Conservation (phyloP, 2,113 vertebrate genomes). For the Dicrurus megarhynchus region DNA sequence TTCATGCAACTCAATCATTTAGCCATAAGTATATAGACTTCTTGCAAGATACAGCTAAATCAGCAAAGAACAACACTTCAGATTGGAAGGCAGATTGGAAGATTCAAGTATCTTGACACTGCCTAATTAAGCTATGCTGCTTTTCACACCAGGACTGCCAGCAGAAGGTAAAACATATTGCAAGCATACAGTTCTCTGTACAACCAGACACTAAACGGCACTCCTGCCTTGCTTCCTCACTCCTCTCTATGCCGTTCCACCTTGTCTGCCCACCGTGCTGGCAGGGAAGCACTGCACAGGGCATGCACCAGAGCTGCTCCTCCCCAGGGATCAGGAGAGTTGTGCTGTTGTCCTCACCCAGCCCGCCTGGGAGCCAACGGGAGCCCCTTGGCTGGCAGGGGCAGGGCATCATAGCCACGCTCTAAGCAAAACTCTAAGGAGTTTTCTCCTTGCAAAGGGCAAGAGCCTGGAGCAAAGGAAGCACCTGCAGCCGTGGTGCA, state of each 20-base stretch:
- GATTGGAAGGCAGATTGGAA: conserved; percentile 61
- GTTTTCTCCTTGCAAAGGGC: neutral
- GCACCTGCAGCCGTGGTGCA: neutral
- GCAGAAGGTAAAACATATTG: conserved; percentile 64
- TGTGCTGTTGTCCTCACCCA: neutral
- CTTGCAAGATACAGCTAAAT: conserved; percentile 47
- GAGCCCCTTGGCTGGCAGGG: neutral
- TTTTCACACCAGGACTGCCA: conserved; percentile 50
- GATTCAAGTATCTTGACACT: conserved; percentile 48
- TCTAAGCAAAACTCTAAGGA: neutral
- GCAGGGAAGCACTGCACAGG: neutral
- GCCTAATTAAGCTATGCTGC: conserved; percentile 62
- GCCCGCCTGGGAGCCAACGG: fast-evolving
- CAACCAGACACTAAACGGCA: conserved; percentile 46
- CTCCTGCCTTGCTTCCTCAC: conserved; percentile 3
- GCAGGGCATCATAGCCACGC: fast-evolving
- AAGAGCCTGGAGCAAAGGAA: neutral
- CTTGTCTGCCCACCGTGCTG: neutral
- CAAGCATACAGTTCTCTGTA: conserved; percentile 18
- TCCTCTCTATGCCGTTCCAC: neutral
- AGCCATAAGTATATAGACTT: neutral
- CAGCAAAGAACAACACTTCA: conserved; percentile 57
- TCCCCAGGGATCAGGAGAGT: neutral
- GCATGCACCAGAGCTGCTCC: neutral
- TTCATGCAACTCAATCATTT: neutral